Base-by-base conservation (phyloP, 2,797 vertebrate species). In the Cryptoprocta ferox region DNA sequence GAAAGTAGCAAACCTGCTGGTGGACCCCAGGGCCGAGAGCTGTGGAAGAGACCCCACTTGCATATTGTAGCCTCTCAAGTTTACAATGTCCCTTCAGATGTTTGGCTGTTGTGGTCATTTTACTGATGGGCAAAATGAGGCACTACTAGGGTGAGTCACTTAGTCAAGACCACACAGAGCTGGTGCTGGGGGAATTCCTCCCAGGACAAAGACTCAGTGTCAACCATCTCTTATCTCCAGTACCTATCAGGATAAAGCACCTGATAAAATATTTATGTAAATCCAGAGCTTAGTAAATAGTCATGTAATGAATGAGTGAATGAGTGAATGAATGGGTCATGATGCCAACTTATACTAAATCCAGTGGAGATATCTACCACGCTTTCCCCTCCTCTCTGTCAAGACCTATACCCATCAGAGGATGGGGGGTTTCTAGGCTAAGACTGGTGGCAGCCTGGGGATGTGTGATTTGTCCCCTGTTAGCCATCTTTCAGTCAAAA, bases 1-100 rank as follows among this genome's bases (percentile, higher is more conserved):
- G 7, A 26, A 21, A 26, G 68, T 3, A 53, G 45, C 56, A 61
- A 39, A 45, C 0, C 5, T 9, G 32, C 3, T 16, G 14, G 7
- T 0, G 15, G 3, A 18, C n/a, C 15, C 1, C 26, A 2, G 16
- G 12, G 75, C 48, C 6, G 0, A 50, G 37, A 6, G 21, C 48
- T 18, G 0, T 6, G 28, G 61, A 42, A 6, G 18, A 32, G 15
- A 18, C 32, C 10, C 6, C 32, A 30, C 37, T 39, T 48, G 15
- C 9, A 0, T 19, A 9, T 19, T 28, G 32, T 5, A 6, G 14
- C 21, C 65, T 61, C 70, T 61, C 26, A 3, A 30, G 4, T 42
- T 80, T 59, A 19, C 24, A 30, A 53, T 16, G 13, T 4, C 14
- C 35, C 39, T 45, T 3, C 5, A 13, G 56, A 21, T 6, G 9